A percentile compares a stretch with the other conserved stretches of the same genome.
phyloP scores from a whole-genome alignment of 2,888 invertebrate species.

The Melipona bicolor region DNA sequence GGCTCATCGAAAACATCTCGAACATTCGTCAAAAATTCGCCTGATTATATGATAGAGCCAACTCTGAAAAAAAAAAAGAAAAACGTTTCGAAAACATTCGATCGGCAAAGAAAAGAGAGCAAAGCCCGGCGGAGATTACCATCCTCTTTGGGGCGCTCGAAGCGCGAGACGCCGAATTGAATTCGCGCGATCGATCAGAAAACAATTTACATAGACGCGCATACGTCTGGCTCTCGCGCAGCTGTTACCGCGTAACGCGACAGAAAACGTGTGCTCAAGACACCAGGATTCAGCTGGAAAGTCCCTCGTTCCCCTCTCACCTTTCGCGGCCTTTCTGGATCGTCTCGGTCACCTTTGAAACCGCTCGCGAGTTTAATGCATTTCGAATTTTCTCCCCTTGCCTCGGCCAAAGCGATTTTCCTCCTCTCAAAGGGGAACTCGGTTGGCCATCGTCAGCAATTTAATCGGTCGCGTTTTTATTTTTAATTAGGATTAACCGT shows the following conservation, averaged over 20 bases:
- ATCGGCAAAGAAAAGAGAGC: constrained; percentile 4
- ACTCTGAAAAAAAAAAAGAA: no score
- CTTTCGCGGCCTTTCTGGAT: neutral
- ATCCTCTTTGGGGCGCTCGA: constrained; percentile 23
- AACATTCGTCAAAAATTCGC: no score
- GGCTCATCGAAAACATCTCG: no score
- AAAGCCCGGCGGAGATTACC: constrained; percentile 38
- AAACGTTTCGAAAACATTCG: neutral
- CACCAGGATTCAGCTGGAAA: constrained; percentile 33
- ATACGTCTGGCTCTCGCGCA: constrained; percentile 5
- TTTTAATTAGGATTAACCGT: no score
- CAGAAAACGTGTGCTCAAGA: constrained; percentile 59
- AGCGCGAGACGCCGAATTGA: constrained; percentile 52
- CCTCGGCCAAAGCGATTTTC: neutral
- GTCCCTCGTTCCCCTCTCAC: constrained; percentile 29
- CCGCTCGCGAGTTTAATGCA: constrained; percentile 55
- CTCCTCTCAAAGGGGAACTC: constrained; percentile 10
- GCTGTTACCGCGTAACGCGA: constrained; percentile 48
- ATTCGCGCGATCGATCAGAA: constrained; percentile 63
- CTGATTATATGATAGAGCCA: no score
- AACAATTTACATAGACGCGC: constrained; percentile 66
- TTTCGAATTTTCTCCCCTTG: constrained; percentile 48
- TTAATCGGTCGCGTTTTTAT: no score
- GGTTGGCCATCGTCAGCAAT: no score
- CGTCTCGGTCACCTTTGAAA: constrained; percentile 51